phyloP scores from a whole-genome alignment of 2,113 vertebrate genomes.

The Coturnix japonica region DNA sequence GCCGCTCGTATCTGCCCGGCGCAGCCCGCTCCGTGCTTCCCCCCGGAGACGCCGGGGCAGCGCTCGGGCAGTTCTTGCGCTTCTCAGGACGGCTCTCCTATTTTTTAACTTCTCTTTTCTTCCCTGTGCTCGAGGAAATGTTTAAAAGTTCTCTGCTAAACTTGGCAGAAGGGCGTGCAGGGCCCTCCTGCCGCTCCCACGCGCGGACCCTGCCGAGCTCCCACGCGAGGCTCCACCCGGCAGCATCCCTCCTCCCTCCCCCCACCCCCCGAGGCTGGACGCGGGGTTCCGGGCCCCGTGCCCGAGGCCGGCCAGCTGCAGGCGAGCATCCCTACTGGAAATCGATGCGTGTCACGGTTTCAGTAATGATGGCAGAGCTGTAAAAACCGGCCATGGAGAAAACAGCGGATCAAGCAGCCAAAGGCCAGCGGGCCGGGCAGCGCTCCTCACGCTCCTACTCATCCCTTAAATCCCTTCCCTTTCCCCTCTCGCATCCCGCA shows the following conservation, averaged over 20 bases:
- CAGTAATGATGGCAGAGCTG: neutral
- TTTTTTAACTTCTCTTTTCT: too few species aligned
- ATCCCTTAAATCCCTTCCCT: neutral
- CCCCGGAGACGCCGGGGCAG: neutral
- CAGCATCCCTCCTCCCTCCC: neutral
- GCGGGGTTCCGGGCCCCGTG: neutral
- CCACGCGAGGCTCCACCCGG: fast-evolving
- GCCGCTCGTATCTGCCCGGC: neutral
- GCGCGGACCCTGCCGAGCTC: neutral
- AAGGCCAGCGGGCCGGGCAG: neutral
- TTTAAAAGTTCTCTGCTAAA: neutral
- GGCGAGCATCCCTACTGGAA: neutral
- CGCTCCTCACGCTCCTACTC: neutral
- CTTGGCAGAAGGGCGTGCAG: neutral
- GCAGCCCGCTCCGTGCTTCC: neutral
- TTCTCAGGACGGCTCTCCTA: neutral
- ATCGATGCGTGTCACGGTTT: slow-evolving; percentile 20
- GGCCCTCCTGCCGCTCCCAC: neutral
- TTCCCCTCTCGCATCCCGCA: neutral
- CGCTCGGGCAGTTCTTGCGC: neutral
- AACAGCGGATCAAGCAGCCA: neutral
- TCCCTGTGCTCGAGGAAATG: neutral
- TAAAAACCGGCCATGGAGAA: slow-evolving; percentile 2
- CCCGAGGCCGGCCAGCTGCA: neutral
- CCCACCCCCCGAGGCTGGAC: too few species aligned